Base-by-base conservation (phyloP, 2,797 vertebrate species). In the Mormyrus hasselquistii region DNA sequence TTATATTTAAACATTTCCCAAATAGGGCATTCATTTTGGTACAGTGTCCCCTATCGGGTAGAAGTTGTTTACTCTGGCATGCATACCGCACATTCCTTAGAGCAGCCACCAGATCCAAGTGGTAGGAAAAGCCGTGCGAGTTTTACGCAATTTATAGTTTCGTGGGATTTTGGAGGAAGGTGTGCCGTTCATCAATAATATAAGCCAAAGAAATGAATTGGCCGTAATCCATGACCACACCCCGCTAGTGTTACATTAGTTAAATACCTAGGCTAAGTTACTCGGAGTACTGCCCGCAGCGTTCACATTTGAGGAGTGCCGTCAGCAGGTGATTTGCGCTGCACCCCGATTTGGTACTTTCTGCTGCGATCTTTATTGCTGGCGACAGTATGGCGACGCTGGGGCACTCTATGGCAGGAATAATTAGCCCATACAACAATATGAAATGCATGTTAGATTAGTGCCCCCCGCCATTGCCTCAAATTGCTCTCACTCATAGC, bases 31-130 rank as follows among this genome's bases (percentile, higher is more conserved):
- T 38, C 29, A 22, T 62, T 87, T 87, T 22, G 19, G 53, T 38
- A 52, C 16, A 65, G 0, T 19, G 0, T 10, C 47, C 89, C 91
- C 91, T 91, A 88, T 25, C 53, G 41, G 41, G 25, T 6, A 57
- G 12, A 12, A 41, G 88, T 93, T 90, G 92, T 92, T 89, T 41
- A 79, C 12, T 90, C 92, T 87, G 53, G 88, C 90, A 92, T 82
- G 92, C 92, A 93, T 92, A 89, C 92, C 92, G 92, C 90, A 92
- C 92, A 94, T 94, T 94, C 93, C 93, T 93, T 90, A 92, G 90
- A 92, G 89, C 90, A 90, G 90, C 92, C 91, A 90, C 91, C 92
- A 92, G 90, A 91, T 93, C 91, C 90, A 88, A 89, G 88, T 62
- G 84, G 88, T 41, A 89, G 29, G 65, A 73, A 47, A 62, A 55